Conservation (phyloP, 2,113 vertebrate species). For the Stegastes partitus region DNA sequence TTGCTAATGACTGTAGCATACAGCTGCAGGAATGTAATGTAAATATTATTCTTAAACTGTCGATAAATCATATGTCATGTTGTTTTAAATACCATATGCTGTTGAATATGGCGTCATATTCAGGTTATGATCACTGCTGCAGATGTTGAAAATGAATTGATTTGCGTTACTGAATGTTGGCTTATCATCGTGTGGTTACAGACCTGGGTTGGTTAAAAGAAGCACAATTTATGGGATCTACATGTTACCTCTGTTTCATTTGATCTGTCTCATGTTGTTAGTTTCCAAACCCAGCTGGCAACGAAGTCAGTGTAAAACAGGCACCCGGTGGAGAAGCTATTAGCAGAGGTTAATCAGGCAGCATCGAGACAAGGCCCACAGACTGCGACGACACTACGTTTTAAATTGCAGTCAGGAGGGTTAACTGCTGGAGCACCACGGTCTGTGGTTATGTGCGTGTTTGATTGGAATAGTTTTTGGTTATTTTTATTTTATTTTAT, state of each 20-base stretch:
- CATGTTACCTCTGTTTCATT: constrained; percentile 31
- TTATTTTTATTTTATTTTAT: neutral
- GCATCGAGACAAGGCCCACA: constrained; percentile 23
- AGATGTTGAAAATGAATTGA: neutral
- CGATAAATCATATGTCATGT: neutral
- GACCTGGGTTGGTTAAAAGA: constrained; percentile 18
- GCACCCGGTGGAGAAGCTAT: constrained; percentile 55
- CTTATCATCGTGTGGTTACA: constrained; percentile 2
- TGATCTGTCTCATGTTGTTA: constrained; percentile 39
- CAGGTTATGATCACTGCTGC: constrained; percentile 4
- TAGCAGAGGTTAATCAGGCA: constrained; percentile 68
- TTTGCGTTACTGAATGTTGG: constrained; percentile 21
- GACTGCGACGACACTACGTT: constrained; percentile 43
- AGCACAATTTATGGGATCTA: constrained; percentile 30
- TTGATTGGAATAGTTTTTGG: constrained; percentile 5
- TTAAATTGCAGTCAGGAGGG: constrained; percentile 34
- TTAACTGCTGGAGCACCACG: constrained; percentile 19
- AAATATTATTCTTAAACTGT: constrained; percentile 5
- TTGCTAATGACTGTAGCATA: neutral
- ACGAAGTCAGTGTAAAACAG: constrained; percentile 27
- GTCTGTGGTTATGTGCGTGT: constrained; percentile 9
- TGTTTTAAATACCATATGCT: constrained; percentile 24
- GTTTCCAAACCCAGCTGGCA: constrained; percentile 51
- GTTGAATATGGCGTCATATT: constrained; percentile 23
- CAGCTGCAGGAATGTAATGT: constrained; percentile 13